Base-by-base conservation (phyloP, 2,888 invertebrate species). In the Cremastinae sp. region DNA sequence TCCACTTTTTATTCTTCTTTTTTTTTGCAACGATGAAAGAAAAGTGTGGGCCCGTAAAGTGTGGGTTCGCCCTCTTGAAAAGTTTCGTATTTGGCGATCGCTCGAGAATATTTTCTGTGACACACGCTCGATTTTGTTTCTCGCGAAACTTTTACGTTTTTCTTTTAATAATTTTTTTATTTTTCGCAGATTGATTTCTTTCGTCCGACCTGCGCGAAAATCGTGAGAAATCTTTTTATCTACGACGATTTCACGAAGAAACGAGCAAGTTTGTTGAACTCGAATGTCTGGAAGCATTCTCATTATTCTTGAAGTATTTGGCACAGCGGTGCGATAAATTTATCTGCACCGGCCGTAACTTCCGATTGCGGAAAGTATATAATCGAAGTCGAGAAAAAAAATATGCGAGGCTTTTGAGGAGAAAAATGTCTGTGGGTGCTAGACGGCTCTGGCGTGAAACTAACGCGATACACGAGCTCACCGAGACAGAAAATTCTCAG, bases 81-180 rank as follows among this genome's bases (percentile, higher is more conserved):
- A 78, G 82, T 79, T 80, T 85, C 87, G 81, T 87, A 87, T 87
- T 88, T 88, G 88, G 87, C 83, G 86, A 86, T 87, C 71, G 56
- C 45, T 49, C 59, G 68, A 45, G 64, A 39, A 37, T 18, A 43
- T 59, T 64, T 55, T 62, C 37, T 49, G 56, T 35, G 45, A 64
- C 59, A 47, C 59, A 58, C 62, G 68, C 53, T 61, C 64, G 49
- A 61, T 61, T 61, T 62, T 74, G 72, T 0, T 8, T 45, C 49
- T 58, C 56, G 37, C 20, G 35, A 59, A n/a, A 37, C 7, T 18
- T 22, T 58, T 7, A 18, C 16, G 47, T 61, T 47, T 47, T 12
- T 35, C 9, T 5, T 61, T 45, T 20, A 18, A 10, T 9, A 16
- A 14, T 14, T 18, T 8, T 18, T 14, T 16, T 9, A 4, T 16